phyloP scores from a whole-genome alignment of 2,797 vertebrate genomes.

The Vultur gryphus region DNA sequence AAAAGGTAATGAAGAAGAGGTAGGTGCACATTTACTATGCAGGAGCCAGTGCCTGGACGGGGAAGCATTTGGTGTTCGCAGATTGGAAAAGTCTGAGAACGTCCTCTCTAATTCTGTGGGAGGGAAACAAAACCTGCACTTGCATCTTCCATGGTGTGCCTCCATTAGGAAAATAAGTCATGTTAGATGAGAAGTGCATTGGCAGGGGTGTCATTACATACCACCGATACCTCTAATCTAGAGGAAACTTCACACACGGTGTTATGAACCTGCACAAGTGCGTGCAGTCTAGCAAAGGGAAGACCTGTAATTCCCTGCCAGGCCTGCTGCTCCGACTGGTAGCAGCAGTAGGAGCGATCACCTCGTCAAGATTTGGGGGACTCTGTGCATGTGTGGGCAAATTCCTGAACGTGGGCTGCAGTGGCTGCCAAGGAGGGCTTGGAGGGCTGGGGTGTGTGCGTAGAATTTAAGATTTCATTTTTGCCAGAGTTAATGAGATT shows the following conservation, averaged over 20 bases:
- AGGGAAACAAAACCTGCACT: not conserved
- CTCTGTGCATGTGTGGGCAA: not conserved
- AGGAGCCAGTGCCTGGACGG: not conserved
- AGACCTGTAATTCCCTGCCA: not conserved
- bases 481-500: not conserved
- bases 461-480: not conserved
- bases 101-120: not conserved
- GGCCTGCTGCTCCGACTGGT: not conserved
- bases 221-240: not conserved
- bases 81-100: not conserved
- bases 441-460: rapidly evolving
- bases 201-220: not conserved
- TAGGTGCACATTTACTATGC: rapidly evolving
- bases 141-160: not conserved
- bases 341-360: not conserved
- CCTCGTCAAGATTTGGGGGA: not conserved
- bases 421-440: not conserved
- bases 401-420: not conserved
- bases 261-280: not conserved
- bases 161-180: not conserved
- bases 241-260: rapidly evolving
- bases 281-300: not conserved
- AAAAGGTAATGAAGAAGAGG: not conserved
- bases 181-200: not conserved
- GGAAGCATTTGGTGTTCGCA: not conserved